These are phyloP conservation scores for Dicycla oo DNA, from an alignment of 2,888 invertebrate species.

Conservation along the genomic window DNA sequence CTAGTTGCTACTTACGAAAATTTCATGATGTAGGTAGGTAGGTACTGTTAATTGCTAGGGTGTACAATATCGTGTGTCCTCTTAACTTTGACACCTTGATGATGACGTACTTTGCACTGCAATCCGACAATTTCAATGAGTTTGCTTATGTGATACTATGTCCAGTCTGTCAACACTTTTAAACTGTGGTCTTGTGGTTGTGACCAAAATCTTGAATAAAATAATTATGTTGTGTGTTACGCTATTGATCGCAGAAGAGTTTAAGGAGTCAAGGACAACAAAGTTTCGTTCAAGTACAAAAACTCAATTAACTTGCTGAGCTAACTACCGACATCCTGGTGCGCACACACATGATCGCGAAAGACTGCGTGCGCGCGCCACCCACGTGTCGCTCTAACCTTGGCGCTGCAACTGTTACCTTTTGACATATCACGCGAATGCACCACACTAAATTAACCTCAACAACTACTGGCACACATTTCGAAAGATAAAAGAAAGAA, in stretches of 20 bases:
- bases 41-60: background rate
- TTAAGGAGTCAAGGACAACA: conserved; percentile 26
- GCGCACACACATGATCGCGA: conserved; percentile 24
- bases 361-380: conserved; percentile 34
- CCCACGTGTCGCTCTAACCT: conserved; percentile 60
- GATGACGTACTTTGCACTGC: conserved; percentile 3
- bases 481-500: conserved; percentile 1
- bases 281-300: conserved; percentile 48
- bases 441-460: conserved; percentile 27
- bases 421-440: conserved; percentile 40
- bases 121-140: conserved; percentile 18
- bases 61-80: conserved; percentile 9
- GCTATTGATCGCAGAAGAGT: background rate
- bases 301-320: conserved; percentile 38
- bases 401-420: conserved; percentile 55
- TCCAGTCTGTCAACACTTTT: background rate
- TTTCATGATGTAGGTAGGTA: background rate
- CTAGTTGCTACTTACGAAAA: conserved; percentile 3
- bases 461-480: conserved; percentile 34
- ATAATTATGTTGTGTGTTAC: background rate
- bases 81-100: conserved; percentile 16
- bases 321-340: conserved; percentile 53
- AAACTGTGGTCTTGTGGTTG: background rate
- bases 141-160: background rate
- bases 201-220: background rate